A percentile compares a stretch with the other conserved stretches of the same genome.
Evolutionary conservation across 2,113 vertebrate species (phyloP).

Genomic region (Chroicocephalus ridibundus): DNA sequence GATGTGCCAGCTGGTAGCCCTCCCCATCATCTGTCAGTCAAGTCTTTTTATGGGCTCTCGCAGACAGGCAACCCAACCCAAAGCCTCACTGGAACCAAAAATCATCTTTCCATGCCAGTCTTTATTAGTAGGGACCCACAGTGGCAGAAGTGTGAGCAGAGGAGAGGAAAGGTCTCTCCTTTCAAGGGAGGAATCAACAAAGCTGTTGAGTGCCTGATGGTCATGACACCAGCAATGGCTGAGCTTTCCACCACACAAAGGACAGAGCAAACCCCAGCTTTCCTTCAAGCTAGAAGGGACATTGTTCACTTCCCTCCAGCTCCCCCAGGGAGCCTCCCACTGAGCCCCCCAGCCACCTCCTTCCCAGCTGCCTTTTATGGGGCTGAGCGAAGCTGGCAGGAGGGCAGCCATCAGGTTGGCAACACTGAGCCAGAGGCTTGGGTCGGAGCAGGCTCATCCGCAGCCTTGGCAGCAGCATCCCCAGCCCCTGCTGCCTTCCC

Average conservation of each 20-base stretch:
- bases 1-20: neutral
- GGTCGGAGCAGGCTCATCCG: neutral
- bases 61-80: neutral
- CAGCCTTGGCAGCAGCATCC: neutral
- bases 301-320: neutral
- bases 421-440: slow-evolving; percentile 1
- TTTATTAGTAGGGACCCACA: neutral
- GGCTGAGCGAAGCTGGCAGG: neutral
- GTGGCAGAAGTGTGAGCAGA: neutral
- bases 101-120: neutral
- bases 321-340: neutral
- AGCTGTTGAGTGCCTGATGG: neutral
- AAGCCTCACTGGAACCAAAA: neutral
- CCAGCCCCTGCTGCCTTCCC: slow-evolving; percentile 4
- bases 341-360: neutral
- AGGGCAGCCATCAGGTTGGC: neutral
- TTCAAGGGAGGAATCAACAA: neutral
- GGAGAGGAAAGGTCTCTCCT: neutral
- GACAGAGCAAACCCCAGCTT: neutral
- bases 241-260: neutral
- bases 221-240: neutral
- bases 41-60: neutral
- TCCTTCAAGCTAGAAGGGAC: neutral
- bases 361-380: fast-evolving
- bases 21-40: neutral